Base-by-base conservation (phyloP, 2,888 invertebrate genomes). In the Chamaedrilus cognettii region DNA sequence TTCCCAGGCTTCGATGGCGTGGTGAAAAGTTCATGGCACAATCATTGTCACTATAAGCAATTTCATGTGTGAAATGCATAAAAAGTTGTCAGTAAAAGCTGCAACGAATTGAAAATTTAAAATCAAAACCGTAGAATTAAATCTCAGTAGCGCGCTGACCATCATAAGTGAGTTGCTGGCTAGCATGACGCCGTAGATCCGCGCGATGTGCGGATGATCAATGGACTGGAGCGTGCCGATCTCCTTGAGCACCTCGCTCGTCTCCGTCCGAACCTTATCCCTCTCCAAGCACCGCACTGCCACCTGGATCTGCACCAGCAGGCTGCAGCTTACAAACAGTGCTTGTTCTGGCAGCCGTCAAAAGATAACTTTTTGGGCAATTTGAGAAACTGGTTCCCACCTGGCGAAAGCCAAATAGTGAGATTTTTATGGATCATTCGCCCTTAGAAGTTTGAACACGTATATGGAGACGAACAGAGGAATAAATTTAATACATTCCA, bases 161-260 rank as follows among this genome's bases (percentile, higher is more conserved):
- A 88, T 77, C 87, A 87, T 94, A 70, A 95, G 85, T 1, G 92
- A 89, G 79, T 94, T 92, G 2, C 77, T 90, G 79, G 96, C 96
- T 66, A 98, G 86, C 2, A 97, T 98, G 23, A 99, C 97, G 2
- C 99, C 99, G 83, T 94, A 98, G 67, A 99, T 87, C n/a, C 96
- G 88, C 2, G 98, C 97, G 76, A 99, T 96, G 82, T 96, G 94
- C 69, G 95, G 94, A 83, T 98, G 96, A 82, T 96, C 94, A 77
- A 98, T 95, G 71, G 93, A 90, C 84, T 98, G 96, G 97, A 99
- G 97, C 73, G 97, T 95, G 15, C 94, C 94, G 0, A 98, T 98
- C 85, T 99, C 98, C 84, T 97, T 97, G 60, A 98, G 86, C 85
- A 98, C 97, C 84, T 97, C 96, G 72, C 95, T 91, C 0, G 96